phyloP scores from a whole-genome alignment of 64 coral and sea anemone species.

The Acropora yongei region DNA sequence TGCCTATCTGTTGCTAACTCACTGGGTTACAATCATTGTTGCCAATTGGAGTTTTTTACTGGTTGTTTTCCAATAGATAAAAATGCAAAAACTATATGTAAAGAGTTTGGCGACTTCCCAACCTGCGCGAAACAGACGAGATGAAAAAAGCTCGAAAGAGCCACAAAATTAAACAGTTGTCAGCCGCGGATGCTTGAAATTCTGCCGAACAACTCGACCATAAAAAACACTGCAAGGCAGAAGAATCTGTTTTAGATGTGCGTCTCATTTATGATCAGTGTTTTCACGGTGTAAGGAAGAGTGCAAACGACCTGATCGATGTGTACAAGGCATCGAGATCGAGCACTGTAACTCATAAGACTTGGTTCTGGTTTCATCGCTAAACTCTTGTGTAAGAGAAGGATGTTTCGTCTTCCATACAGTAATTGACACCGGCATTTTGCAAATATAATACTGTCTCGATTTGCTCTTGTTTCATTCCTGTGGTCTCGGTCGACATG shows the following conservation, averaged over 20 bases:
- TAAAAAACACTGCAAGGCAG: neutral
- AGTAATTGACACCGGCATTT: neutral
- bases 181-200: conserved; percentile 36
- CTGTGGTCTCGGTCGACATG: too few relatives aligned
- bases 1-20: neutral
- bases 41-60: neutral
- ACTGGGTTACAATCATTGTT: neutral
- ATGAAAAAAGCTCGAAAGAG: neutral
- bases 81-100: neutral
- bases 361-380: neutral
- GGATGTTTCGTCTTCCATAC: conserved; percentile 8
- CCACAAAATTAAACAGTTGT: conserved; percentile 39
- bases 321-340: neutral
- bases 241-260: neutral
- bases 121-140: conserved; percentile 32
- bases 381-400: neutral
- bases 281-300: neutral
- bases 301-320: neutral
- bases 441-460: neutral
- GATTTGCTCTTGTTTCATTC: neutral
- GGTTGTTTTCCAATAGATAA: neutral
- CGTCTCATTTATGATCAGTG: neutral
- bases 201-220: conserved; percentile 37
- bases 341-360: neutral
- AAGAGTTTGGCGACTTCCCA: neutral